A percentile compares a stretch with the other conserved stretches of the same genome.
These are phyloP conservation scores for Meteorus cinctellus DNA, from an alignment of 2,888 invertebrate species.

Conservation along the genomic window DNA sequence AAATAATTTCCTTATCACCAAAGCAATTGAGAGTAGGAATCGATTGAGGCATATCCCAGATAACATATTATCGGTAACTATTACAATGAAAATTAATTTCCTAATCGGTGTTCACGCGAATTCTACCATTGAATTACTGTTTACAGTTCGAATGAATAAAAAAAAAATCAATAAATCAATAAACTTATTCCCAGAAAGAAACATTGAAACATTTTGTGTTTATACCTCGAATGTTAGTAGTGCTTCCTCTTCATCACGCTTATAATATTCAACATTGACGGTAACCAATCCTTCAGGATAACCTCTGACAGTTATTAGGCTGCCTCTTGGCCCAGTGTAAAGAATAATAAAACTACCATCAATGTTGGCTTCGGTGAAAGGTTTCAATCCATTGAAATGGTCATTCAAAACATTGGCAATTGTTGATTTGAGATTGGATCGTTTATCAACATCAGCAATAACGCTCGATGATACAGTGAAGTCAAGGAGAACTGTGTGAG, in stretches of 20 bases:
- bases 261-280: conserved; percentile 88
- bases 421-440: conserved; percentile 79
- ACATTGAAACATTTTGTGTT: conserved; percentile 35
- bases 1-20: not conserved
- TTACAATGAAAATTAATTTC: not conserved
- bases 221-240: conserved; percentile 85
- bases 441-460: conserved; percentile 80
- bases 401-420: conserved; percentile 83
- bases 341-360: conserved; percentile 83
- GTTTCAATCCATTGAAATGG: conserved; percentile 82
- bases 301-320: conserved; percentile 82
- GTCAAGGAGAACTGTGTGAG: conserved; percentile 86
- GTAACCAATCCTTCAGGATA: conserved; percentile 86
- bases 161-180: not conserved
- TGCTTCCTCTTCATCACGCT: conserved; percentile 83
- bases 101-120: not conserved
- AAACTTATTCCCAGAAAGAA: not conserved
- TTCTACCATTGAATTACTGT: not conserved
- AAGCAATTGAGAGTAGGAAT: too few relatives aligned
- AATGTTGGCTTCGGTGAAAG: conserved; percentile 80
- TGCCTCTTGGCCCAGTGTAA: conserved; percentile 82
- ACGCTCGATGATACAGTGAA: conserved; percentile 84
- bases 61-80: not conserved
- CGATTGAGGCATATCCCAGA: too few relatives aligned
- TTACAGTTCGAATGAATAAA: not conserved